A percentile compares a stretch with the other conserved stretches of the same genome.
phyloP scores from a whole-genome alignment of 2,888 invertebrate genomes.

The Cheilosia grossa region DNA sequence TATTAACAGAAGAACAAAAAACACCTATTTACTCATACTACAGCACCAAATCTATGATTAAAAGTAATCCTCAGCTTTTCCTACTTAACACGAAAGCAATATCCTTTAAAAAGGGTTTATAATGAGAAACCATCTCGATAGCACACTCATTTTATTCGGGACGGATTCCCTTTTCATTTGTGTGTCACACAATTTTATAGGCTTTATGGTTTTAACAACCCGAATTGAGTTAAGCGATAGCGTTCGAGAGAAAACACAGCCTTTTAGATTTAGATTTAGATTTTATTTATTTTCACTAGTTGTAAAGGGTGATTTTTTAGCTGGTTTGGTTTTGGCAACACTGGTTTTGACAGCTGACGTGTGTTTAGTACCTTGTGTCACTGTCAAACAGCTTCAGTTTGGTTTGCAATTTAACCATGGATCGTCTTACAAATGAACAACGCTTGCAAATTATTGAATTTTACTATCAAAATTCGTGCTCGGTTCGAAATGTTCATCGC shows the following conservation, averaged over 20 bases:
- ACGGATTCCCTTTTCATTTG: conserved; percentile 38
- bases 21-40: background rate
- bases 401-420: too few species aligned
- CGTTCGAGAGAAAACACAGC: background rate
- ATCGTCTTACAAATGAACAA: too few species aligned
- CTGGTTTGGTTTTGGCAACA: too few species aligned
- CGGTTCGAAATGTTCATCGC: too few species aligned
- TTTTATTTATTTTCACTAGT: too few species aligned
- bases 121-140: conserved; percentile 37
- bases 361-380: too few species aligned
- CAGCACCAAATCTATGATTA: conserved; percentile 12
- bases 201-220: conserved; percentile 26
- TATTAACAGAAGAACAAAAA: background rate
- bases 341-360: too few species aligned
- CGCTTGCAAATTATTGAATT: too few species aligned
- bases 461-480: too few species aligned
- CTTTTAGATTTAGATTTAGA: background rate
- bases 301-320: too few species aligned
- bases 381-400: too few species aligned
- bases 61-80: conserved; percentile 40
- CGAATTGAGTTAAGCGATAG: conserved; percentile 20
- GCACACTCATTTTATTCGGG: conserved; percentile 37
- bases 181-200: conserved; percentile 25
- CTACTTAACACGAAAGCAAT: conserved; percentile 42
- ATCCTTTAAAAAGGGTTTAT: conserved; percentile 33